These are phyloP conservation scores for Dicrostonyx torquatus DNA, from an alignment of 2,797 vertebrate genomes.

Conservation along the genomic window DNA sequence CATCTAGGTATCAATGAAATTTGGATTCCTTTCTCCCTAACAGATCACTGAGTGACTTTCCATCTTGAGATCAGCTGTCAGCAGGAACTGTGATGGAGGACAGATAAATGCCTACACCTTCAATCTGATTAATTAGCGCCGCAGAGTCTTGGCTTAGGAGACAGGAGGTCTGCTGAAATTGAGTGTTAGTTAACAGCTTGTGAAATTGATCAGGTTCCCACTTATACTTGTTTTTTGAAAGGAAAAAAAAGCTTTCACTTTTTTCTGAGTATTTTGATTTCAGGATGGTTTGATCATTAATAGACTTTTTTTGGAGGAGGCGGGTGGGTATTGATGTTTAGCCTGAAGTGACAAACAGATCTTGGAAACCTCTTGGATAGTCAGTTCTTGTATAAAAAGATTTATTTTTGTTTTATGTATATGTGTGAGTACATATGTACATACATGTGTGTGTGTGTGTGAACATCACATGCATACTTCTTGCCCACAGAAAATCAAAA, in stretches of 20 bases:
- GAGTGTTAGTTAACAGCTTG: background rate
- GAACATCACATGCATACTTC: no score
- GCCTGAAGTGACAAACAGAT: background rate
- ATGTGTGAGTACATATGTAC: background rate
- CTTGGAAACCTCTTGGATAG: background rate
- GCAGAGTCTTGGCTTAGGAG: background rate
- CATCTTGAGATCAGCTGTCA: slow-evolving; percentile 43
- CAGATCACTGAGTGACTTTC: background rate
- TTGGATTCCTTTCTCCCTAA: slow-evolving; percentile 32
- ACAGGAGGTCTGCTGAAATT: background rate
- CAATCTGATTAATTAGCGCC: slow-evolving; percentile 24
- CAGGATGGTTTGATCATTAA: background rate
- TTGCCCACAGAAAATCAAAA: background rate
- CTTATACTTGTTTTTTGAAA: background rate
- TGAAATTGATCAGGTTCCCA: background rate
- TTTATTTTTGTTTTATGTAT: background rate
- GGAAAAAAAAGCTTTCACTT: background rate
- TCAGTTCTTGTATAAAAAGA: background rate
- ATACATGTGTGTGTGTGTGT: no score
- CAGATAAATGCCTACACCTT: background rate
- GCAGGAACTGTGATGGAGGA: background rate
- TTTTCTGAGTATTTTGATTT: background rate
- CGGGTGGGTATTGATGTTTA: background rate
- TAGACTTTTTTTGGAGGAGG: no score
- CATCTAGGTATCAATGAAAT: background rate